Base-by-base conservation (phyloP, 2,888 invertebrate species). In the Augochlorella aurata region DNA sequence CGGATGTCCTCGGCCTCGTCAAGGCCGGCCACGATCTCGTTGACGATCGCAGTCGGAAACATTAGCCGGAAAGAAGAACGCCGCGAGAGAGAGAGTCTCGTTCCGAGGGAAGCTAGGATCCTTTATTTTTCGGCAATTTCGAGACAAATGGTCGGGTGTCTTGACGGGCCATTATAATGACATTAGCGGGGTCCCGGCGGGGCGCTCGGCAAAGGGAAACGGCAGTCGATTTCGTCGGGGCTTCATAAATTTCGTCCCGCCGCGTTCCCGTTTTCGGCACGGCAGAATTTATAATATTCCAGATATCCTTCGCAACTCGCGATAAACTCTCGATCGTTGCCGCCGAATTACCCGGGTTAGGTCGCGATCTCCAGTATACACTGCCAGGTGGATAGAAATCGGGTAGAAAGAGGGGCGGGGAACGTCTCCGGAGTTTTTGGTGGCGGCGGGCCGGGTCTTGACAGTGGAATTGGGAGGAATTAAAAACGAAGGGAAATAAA, bases 401-500 rank as follows among this genome's bases (percentile, higher is more conserved):
- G 58, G 44, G 38, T 12, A 24, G 47, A 52, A 2, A 8, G 52
- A 24, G 65, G 45, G 66, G 54, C 63, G 61, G 47, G 79, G 67
- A 80, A 79, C 74, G 82, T 85, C 81, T 63, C 82, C 74, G 66
- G 44, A 70, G 84, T 90, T 89, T 90, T 89, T 89, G 86, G 82
- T 87, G 77, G 79, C 80, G 69, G 66, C 79, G 82, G 65, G n/a
- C 79, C 75, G 45, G 52, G 67, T 79, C 86, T 89, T 84, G 89
- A 88, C 90, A 87, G 88, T 87, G 87, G 89, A 90, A 90, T 89
- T 87, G 90, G 87, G 83, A 89, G 90, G 90, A 91, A 91, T 91
- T 90, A 90, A 90, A 89, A 91, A 89, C 86, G 86, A 88, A 89
- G 89, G 88, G 88, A 90, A 91, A 91, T 89, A 90, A 90, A 91